Evolutionary conservation across 2,888 invertebrate species (phyloP).

Genomic region (Parnassius smintheus): DNA sequence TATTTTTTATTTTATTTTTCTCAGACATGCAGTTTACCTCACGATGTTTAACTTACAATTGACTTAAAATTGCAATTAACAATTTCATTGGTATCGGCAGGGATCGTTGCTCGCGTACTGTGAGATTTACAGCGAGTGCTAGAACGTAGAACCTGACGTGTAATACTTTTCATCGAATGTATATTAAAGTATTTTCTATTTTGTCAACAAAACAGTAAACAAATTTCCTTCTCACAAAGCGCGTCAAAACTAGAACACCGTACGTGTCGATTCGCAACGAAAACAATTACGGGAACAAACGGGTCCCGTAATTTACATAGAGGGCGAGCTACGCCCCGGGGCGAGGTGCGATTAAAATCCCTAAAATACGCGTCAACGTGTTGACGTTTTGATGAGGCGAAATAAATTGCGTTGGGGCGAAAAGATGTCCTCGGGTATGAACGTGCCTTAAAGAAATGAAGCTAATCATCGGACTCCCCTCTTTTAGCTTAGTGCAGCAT

Average conservation of each 20-base stretch:
- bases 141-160: too few species aligned
- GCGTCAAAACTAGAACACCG: conserved; percentile 51
- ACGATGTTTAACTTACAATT: too few species aligned
- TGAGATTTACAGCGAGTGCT: too few species aligned
- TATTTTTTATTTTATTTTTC: too few species aligned
- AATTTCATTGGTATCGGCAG: too few species aligned
- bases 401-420: conserved; percentile 64
- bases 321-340: conserved; percentile 43
- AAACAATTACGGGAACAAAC: conserved; percentile 67
- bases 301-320: conserved; percentile 68
- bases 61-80: too few species aligned
- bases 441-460: conserved; percentile 75
- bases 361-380: conserved; percentile 77
- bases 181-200: background rate
- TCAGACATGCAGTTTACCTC: too few species aligned
- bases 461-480: conserved; percentile 58
- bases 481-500: conserved; percentile 29
- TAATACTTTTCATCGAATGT: too few species aligned
- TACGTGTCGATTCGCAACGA: conserved; percentile 68
- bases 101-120: too few species aligned
- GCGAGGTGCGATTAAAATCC: conserved; percentile 69
- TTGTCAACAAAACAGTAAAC: conserved; percentile 28
- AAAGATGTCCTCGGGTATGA: conserved; percentile 50
- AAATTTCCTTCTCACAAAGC: conserved; percentile 35
- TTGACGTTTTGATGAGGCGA: conserved; percentile 79